Evolutionary conservation across 2,113 vertebrate species (phyloP).

Genomic region (Rousettus leschenaultii): DNA sequence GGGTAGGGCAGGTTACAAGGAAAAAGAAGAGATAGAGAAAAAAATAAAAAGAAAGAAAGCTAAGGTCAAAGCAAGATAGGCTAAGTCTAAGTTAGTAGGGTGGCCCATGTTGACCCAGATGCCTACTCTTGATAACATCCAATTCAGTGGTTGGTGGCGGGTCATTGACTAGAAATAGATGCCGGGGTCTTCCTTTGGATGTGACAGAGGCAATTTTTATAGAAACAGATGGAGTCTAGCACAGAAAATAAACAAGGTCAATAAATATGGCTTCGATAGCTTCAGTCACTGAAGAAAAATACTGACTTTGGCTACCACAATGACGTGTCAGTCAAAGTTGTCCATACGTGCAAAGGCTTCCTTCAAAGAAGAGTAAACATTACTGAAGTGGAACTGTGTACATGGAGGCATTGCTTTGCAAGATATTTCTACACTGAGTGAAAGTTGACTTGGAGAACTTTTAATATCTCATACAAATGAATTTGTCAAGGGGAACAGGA

Average conservation of each 20-base stretch:
- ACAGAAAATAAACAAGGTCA: neutral
- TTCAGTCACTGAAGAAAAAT: neutral
- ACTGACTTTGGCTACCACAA: neutral
- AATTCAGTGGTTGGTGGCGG: neutral
- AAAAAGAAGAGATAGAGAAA: neutral
- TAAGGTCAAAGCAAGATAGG: neutral
- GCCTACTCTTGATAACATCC: neutral
- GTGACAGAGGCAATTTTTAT: neutral
- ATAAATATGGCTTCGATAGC: neutral
- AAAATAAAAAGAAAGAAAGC: neutral
- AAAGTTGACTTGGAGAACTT: neutral
- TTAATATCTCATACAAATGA: neutral
- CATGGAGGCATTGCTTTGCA: neutral
- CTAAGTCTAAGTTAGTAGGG: neutral
- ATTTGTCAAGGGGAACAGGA: neutral
- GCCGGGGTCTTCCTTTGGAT: neutral
- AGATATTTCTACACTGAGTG: neutral
- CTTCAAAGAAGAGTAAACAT: neutral
- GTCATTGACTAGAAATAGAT: neutral
- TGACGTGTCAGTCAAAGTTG: neutral
- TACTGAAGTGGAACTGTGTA: neutral
- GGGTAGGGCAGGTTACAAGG: too few relatives aligned
- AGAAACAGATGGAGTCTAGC: neutral
- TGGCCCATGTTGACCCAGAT: neutral
- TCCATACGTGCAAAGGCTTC: neutral